Conservation (phyloP, 1,140 invertebrate genomes). For the Brachionus koreanus region DNA sequence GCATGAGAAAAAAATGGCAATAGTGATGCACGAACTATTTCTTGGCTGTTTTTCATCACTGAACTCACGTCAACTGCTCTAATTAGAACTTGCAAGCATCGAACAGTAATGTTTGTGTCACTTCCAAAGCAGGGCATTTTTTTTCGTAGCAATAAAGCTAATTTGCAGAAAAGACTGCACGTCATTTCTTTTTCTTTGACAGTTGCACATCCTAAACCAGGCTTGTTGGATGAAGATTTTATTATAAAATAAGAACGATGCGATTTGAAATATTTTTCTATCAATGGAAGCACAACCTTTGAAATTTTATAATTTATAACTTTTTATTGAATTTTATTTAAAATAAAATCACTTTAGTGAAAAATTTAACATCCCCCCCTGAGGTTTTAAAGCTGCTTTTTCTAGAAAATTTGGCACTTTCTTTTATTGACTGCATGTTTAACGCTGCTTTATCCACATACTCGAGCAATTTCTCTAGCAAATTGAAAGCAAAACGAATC, state of each 20-base stretch:
- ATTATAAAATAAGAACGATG: slow-evolving; percentile 95
- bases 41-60: slow-evolving; percentile 93
- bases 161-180: slow-evolving; percentile 89
- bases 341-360: slow-evolving; percentile 73
- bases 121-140: slow-evolving; percentile 90
- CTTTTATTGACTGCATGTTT: slow-evolving; percentile 92
- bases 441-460: slow-evolving; percentile 93
- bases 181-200: slow-evolving; percentile 99
- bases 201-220: slow-evolving; percentile 83
- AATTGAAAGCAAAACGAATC: slow-evolving; percentile 46
- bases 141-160: slow-evolving; percentile 82
- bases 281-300: slow-evolving; percentile 86
- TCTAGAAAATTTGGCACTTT: slow-evolving; percentile 85
- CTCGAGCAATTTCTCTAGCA: slow-evolving; percentile 91
- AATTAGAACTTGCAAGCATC: slow-evolving; percentile 80
- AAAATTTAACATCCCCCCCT: slow-evolving; percentile 97
- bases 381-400: slow-evolving; percentile 88
- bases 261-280: slow-evolving; percentile 98
- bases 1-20: slow-evolving; percentile 98
- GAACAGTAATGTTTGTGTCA: slow-evolving; percentile 91
- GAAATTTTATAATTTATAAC: neutral
- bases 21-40: slow-evolving; percentile 96
- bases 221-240: slow-evolving; percentile 66
- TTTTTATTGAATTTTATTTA: neutral
- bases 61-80: slow-evolving; percentile 94